A percentile compares a stretch with the other conserved stretches of the same genome.
Conservation (phyloP, 1,140 invertebrate genomes). For the Bombus pascuorum region DNA sequence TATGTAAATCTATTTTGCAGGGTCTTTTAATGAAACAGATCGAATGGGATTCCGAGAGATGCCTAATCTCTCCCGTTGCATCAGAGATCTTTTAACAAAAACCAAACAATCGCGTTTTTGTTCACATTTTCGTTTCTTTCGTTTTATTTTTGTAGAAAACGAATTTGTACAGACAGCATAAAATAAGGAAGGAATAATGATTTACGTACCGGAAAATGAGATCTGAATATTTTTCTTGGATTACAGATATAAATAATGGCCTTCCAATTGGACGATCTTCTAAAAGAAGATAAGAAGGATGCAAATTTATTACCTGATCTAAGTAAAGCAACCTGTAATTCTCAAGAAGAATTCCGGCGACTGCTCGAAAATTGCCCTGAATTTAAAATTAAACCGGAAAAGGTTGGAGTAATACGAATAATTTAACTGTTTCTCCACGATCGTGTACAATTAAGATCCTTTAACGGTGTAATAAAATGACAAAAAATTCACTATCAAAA, state of each 20-base stretch:
- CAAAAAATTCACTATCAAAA: neutral
- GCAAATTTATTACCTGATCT: constrained; percentile 92
- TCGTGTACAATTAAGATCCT: neutral
- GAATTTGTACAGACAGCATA: constrained; percentile 34
- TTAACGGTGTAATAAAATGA: neutral
- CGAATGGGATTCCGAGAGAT: constrained; percentile 79
- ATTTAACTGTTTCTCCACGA: neutral
- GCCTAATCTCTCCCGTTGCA: constrained; percentile 72
- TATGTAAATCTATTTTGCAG: constrained; percentile 64
- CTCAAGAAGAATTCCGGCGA: constrained; percentile 91
- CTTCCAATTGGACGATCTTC: constrained; percentile 90
- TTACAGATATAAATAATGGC: constrained; percentile 81
- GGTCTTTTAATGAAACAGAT: constrained; percentile 79
- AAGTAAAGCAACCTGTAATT: constrained; percentile 89
- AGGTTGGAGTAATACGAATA: constrained; percentile 82
- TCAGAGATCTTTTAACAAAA: constrained; percentile 71
- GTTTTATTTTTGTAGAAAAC: constrained; percentile 60
- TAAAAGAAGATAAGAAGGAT: constrained; percentile 92
- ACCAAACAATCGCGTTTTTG: constrained; percentile 18
- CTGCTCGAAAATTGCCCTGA: constrained; percentile 93
- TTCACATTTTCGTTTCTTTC: constrained; percentile 52
- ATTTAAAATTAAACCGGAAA: constrained; percentile 94
- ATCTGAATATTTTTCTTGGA: constrained; percentile 52
- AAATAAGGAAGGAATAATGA: neutral
- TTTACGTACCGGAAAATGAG: neutral